Evolutionary conservation across 1,140 invertebrate species (phyloP), one percentile per base, ranked within the genome.

Genomic region (Leguminivora glycinivorella): DNA sequence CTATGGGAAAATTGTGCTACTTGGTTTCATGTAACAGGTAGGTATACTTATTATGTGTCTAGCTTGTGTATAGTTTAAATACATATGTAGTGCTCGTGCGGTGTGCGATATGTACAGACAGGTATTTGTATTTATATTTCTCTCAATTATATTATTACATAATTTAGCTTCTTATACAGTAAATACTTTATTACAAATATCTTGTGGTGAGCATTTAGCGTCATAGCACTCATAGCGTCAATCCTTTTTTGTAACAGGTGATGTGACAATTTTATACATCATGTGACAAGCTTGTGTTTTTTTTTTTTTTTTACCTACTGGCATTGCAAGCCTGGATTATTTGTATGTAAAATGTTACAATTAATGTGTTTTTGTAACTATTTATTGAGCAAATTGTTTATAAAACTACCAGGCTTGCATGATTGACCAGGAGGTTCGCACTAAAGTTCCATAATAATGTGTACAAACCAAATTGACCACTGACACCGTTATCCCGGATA

Each of bases 391-490:
- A 29, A 25, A 60, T 14, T 26, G 14, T 4, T 14, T 22, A 29
- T 25, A 14, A 31, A 34, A 34, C 17, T 79, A 82, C 72, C 72
- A 80, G 76, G 77, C 72, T 80, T 78, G 80, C 81, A 84, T 75
- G 78, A 79, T 72, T 74, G 80, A 80, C 66, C 68, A 75, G 56
- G 40, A 67, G 52, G 58, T 29, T 43, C 10, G 82, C 77, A 76
- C 79, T 81, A 83, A 79, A 80, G 77, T 76, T 82, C 72, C 78
- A 74, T 79, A 76, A 70, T 70, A 83, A 84, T 70, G 78, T 82
- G 74, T 91, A 91, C 89, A 84, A 91, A 91, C 89, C 89, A 91
- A 87, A 75, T 90, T 90, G 67, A 91, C 89, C 79, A 91, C 89
- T 73, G 89, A 91, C 79, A 91, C 89, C 80, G 89, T 91, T 70